phyloP scores from a whole-genome alignment of 2,113 vertebrate species.

The Protobothrops mucrosquamatus region DNA sequence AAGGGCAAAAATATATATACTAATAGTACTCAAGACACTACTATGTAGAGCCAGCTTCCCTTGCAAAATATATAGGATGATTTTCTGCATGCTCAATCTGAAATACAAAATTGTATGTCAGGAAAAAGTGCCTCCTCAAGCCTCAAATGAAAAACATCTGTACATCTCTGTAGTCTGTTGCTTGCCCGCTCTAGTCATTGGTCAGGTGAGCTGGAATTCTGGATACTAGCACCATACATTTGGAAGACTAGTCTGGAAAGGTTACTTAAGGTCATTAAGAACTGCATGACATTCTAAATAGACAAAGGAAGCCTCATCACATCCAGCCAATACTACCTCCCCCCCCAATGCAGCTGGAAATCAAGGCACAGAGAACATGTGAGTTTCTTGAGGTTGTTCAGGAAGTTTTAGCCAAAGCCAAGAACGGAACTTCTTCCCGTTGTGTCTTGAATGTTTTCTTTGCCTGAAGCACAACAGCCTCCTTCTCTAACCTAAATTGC shows the following conservation, averaged over 20 bases:
- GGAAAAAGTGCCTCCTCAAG: neutral
- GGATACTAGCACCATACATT: neutral
- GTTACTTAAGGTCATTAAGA: slow-evolving; percentile 17
- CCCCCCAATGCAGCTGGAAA: slow-evolving; percentile 8
- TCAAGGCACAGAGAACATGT: slow-evolving; percentile 7
- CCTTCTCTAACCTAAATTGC: slow-evolving; percentile 20
- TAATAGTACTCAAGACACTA: neutral
- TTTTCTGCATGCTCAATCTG: neutral
- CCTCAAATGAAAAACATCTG: neutral
- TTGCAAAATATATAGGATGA: neutral
- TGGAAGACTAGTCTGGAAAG: neutral
- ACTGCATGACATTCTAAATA: neutral
- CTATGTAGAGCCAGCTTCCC: neutral
- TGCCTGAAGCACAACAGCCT: slow-evolving; percentile 1
- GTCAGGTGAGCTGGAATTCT: neutral
- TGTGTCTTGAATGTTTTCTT: slow-evolving; percentile 5
- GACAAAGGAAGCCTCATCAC: slow-evolving; percentile 14
- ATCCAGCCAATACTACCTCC: neutral
- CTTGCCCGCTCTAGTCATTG: neutral
- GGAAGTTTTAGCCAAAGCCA: slow-evolving; percentile 27
- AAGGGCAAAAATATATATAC: too few relatives aligned
- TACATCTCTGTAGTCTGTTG: neutral
- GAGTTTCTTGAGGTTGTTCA: neutral
- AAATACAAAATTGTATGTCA: neutral
- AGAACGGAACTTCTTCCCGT: slow-evolving; percentile 16